Conservation (phyloP, 2,888 invertebrate genomes). For the Ormyrus labotus region DNA sequence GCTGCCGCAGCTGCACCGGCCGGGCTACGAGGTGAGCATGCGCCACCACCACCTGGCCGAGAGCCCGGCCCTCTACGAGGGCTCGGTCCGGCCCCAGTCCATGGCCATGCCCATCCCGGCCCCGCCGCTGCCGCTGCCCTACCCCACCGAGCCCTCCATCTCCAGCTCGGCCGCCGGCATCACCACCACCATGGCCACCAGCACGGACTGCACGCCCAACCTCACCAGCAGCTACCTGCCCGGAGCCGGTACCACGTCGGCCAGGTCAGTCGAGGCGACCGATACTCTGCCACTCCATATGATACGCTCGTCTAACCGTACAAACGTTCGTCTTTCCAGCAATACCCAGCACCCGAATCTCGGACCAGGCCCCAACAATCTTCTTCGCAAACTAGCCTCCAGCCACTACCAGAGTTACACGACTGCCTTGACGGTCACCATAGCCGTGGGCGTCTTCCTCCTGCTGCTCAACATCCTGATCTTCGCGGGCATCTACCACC, state of each 20-base stretch:
- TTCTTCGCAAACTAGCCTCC: conserved; percentile 86
- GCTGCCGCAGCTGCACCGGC: conserved; percentile 92
- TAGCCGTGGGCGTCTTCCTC: conserved; percentile 90
- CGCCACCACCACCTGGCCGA: conserved; percentile 92
- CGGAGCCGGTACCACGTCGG: conserved; percentile 53
- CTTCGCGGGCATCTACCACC: conserved; percentile 92
- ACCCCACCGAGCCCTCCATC: conserved; percentile 76
- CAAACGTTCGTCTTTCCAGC: background rate
- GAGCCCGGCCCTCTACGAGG: conserved; percentile 76
- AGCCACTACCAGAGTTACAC: conserved; percentile 93
- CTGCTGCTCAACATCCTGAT: conserved; percentile 89
- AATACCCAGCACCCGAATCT: conserved; percentile 69
- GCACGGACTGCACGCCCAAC: conserved; percentile 88
- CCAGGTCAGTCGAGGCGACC: conserved; percentile 8
- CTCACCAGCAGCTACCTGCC: conserved; percentile 71
- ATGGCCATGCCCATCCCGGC: conserved; percentile 81
- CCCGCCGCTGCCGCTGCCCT: conserved; percentile 76
- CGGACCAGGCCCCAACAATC: conserved; percentile 82
- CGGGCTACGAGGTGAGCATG: conserved; percentile 91
- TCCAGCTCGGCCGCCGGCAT: conserved; percentile 70
- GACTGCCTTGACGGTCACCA: conserved; percentile 91
- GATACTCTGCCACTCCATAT: background rate
- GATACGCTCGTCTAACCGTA: background rate
- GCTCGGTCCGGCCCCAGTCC: conserved; percentile 86
- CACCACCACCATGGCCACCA: conserved; percentile 76